Evolutionary conservation across 2,797 vertebrate genomes (phyloP), one percentile per base, ranked within the genome.

Genomic region (Platalea minor): DNA sequence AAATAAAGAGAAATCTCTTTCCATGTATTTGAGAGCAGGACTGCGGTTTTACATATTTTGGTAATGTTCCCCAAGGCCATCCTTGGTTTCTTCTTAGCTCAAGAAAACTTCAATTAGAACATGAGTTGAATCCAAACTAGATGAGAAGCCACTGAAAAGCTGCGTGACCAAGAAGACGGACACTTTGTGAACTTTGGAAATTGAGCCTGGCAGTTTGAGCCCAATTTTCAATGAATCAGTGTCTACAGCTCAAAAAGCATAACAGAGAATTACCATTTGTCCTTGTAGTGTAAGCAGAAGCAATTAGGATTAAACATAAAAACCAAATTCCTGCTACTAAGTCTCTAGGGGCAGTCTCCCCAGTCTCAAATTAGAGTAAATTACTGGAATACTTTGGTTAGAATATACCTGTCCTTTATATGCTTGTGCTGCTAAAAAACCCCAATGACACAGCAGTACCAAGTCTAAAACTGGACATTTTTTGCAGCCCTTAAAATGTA

Each of bases 1-100:
- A 96, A 95, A 95, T 85, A 77, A 95, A 97, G 69, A 95, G 33
- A 54, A 89, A 60, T n/a, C 17, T 89, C 74, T n/a, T 56, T 69
- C 83, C 63, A 61, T 59, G 92, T 88, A 75, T 96, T 94, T 60
- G 73, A 97, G 85, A 93, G 74, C 46, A 81, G 94, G 92, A 95
- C 93, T 92, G 96, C 8, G 13, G 39, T 91, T 95, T 82, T 87
- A 43, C 50, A 88, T 91, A 65, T 85, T 95, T 97, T 86, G 83
- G 89, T 96, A 74, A 91, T 54, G 83, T 81, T 96, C 85, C 97
- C 95, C 96, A 97, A 93, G 91, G 93, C 84, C 85, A 95, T 93
- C 70, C 91, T 93, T 86, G 70, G 56, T 91, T 92, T 84, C 82
- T 35, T 96, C 91, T 81, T 77, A 95, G 91, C 63, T 89, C 95